Evolutionary conservation across 2,888 invertebrate genomes (phyloP).

Genomic region (Falcaria lacertinaria): DNA sequence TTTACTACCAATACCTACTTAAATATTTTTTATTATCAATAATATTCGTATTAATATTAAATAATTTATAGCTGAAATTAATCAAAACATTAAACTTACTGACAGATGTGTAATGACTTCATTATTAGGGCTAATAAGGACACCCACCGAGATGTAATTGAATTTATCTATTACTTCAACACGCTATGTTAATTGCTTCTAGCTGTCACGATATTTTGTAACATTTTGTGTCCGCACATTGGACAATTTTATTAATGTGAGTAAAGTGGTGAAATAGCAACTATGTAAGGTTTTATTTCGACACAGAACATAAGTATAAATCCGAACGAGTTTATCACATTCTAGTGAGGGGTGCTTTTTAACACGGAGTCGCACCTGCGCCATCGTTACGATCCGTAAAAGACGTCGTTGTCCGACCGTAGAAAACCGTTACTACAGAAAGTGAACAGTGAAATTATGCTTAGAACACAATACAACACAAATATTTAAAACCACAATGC

Average conservation of each 20-base stretch:
- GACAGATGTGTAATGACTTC: slow-evolving; percentile 34
- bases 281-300: no score
- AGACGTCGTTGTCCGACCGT: slow-evolving; percentile 58
- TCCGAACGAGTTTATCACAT: neutral
- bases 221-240: slow-evolving; percentile 6
- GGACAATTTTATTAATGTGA: no score
- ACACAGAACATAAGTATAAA: no score
- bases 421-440: slow-evolving; percentile 66
- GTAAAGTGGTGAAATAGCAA: no score
- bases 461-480: no score
- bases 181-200: slow-evolving; percentile 17
- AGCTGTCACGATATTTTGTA: slow-evolving; percentile 17
- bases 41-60: no score
- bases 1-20: no score
- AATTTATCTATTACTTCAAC: slow-evolving; percentile 36
- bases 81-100: slow-evolving; percentile 15
- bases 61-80: neutral
- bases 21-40: no score
- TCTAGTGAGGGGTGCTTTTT: neutral
- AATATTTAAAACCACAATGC: no score
- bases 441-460: no score
- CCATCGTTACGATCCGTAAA: slow-evolving; percentile 49
- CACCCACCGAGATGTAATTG: slow-evolving; percentile 46
- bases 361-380: slow-evolving; percentile 42
- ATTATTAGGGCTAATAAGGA: slow-evolving; percentile 32